Evolutionary conservation across 2,888 invertebrate genomes (phyloP), one percentile per base, ranked within the genome.

Genomic region (Rutpela maculata): DNA sequence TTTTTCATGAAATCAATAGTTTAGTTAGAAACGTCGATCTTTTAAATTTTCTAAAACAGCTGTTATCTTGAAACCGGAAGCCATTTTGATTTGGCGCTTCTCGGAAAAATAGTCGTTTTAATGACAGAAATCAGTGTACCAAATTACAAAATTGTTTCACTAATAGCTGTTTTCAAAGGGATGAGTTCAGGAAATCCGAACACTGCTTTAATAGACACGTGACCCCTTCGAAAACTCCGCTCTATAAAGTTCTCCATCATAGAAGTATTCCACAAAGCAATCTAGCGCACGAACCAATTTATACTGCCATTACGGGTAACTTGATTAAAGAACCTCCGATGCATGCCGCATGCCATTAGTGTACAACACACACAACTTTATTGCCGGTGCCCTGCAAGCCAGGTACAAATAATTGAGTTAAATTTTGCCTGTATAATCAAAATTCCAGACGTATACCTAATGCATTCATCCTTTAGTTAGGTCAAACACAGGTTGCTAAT

Each of bases 341-440:
- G 31, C 31, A 35, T 9, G 6, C 62, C 22, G 65, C 38, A 65
- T 65, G 43, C 43, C 19, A 65, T 43, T 65, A 65, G 18, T 50
- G 50, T n/a, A 50, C 50, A 50, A 35, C 15, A n/a, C 7, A 50
- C 12, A 43, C 75, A 26, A 60, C 22, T 31, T 57, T 43, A 38
- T 3, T 17, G 26, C 11, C 12, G 43, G 43, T 31, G n/a, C n/a
- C 19, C 19, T n/a, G 35, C 43, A 26, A 12, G 31, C 17, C 62
- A 60, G 57, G 65, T 66, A 70, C 63, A 68, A 55, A 72, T 72
- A 72, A 75, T 72, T 63, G 17, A 63, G 68, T 72, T 72, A 55
- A 68, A 55, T 26, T 17, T 26, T 6, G 11, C 43, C 35, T 22
- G 50, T 31, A 18, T 26, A 78, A 75, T 78, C 75, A 50, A 65